Conservation (phyloP, 64 coral and sea anemone species). For the Montipora foliosa region DNA sequence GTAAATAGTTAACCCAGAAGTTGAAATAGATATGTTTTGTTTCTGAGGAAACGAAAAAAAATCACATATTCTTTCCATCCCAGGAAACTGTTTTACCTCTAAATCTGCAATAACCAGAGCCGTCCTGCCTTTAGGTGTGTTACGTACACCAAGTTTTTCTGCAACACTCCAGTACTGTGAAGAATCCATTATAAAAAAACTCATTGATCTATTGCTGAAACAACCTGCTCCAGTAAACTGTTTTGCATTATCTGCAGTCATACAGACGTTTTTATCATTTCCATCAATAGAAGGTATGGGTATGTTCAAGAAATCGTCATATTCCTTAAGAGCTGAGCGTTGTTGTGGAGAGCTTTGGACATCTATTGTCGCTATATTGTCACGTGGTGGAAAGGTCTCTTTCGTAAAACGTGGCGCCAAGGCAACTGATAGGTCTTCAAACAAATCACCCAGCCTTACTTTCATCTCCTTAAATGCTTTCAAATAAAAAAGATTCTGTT, state of each 20-base stretch:
- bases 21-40: too few species aligned
- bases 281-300: background rate
- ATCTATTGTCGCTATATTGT: background rate
- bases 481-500: background rate
- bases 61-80: background rate
- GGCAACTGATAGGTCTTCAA: background rate
- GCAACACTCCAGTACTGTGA: conserved; percentile 83
- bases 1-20: too few species aligned
- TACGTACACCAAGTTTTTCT: conserved; percentile 74
- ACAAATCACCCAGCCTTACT: background rate
- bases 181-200: conserved; percentile 96
- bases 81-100: conserved; percentile 45
- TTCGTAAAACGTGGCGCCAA: background rate
- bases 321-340: background rate
- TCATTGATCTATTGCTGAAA: conserved; percentile 89
- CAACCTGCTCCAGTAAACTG: conserved; percentile 86
- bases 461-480: background rate
- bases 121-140: conserved; percentile 1
- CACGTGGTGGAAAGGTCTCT: background rate
- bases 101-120: conserved; percentile 91
- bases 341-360: background rate
- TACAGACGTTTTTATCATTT: background rate
- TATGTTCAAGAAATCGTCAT: background rate
- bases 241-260: conserved; percentile 37
- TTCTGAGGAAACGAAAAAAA: too few species aligned